A percentile compares a stretch with the other conserved stretches of the same genome.
Evolutionary conservation across 2,797 vertebrate genomes (phyloP).

Genomic region (Alectoris magna): DNA sequence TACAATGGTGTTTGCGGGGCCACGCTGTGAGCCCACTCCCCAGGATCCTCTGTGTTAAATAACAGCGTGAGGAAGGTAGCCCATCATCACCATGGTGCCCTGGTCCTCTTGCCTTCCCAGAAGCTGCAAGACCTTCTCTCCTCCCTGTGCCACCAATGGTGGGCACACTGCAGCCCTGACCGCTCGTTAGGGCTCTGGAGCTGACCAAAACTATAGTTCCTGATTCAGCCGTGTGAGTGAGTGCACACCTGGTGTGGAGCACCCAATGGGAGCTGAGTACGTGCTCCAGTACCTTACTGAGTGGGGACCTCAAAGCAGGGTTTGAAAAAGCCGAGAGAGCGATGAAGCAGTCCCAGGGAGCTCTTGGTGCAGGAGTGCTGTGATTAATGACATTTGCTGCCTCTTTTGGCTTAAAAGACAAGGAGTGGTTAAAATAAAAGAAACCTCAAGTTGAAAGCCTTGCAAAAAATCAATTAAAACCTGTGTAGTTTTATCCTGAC

Average conservation of each 20-base stretch:
- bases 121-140: not conserved
- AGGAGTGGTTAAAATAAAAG: constrained; percentile 36
- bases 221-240: not conserved
- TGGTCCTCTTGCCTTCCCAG: not conserved
- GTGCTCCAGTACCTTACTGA: not conserved
- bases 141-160: not conserved
- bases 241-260: not conserved
- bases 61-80: not conserved
- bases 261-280: not conserved
- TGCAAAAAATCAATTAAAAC: constrained; percentile 21
- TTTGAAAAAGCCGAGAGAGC: not conserved
- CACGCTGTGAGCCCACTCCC: accelerated
- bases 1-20: not conserved
- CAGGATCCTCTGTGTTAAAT: not conserved
- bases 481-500: constrained; percentile 31
- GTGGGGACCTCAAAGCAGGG: not conserved
- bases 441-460: constrained; percentile 38
- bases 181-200: not conserved
- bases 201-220: not conserved
- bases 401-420: not conserved
- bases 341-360: not conserved
- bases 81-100: not conserved
- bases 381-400: constrained; percentile 21
- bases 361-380: not conserved
- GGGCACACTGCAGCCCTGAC: not conserved